These are phyloP conservation scores for Naja naja DNA, from an alignment of 2,113 vertebrate genomes.

Conservation along the genomic window DNA sequence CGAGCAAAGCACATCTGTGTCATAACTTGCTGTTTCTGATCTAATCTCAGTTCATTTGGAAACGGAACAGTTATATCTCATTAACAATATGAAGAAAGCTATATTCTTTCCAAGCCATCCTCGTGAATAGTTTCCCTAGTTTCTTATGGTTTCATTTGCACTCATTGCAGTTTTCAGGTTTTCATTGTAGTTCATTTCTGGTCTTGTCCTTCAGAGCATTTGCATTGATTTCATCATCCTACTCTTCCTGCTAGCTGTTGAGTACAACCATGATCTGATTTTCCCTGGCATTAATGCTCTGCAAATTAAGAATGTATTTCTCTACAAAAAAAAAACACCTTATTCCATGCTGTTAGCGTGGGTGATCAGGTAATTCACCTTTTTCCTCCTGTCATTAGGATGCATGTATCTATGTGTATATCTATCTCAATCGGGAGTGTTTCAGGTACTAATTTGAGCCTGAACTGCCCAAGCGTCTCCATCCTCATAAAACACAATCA, in stretches of 20 bases:
- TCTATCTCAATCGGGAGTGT: background rate
- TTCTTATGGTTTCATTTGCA: background rate
- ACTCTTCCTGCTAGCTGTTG: background rate
- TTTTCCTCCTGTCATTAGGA: background rate
- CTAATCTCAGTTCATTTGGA: background rate
- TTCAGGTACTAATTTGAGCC: background rate
- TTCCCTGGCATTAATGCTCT: background rate
- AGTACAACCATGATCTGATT: background rate
- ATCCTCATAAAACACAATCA: background rate
- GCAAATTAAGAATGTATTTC: background rate
- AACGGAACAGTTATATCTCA: background rate
- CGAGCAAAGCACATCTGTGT: background rate
- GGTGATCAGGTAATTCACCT: background rate
- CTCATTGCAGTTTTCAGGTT: background rate
- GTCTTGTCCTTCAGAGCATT: background rate
- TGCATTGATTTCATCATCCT: background rate
- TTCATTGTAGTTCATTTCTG: background rate
- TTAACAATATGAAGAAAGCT: too few species aligned
- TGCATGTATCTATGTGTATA: background rate
- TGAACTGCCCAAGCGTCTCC: background rate
- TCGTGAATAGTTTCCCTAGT: background rate
- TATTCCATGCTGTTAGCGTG: background rate
- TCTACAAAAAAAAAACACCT: background rate
- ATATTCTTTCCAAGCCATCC: background rate
- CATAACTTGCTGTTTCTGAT: background rate